A percentile compares a stretch with the other conserved stretches of the same genome.
These are phyloP conservation scores for Hoplostethus mediterraneus DNA, from an alignment of 2,797 vertebrate genomes.

Conservation along the genomic window DNA sequence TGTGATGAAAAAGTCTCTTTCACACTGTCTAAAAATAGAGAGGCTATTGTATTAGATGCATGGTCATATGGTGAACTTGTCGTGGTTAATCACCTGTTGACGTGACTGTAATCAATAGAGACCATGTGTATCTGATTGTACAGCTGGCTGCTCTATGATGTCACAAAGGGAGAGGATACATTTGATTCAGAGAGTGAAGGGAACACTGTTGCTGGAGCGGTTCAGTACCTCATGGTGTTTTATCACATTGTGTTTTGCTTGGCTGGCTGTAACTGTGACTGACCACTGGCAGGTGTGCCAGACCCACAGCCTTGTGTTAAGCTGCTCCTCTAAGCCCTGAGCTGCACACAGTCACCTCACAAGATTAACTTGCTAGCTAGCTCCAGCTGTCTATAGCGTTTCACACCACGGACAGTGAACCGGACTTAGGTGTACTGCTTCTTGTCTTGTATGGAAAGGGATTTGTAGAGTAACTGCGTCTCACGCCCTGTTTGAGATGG, in stretches of 20 bases:
- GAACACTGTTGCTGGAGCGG: not conserved
- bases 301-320: conserved; percentile 62
- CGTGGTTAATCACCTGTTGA: not conserved
- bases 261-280: conserved; percentile 37
- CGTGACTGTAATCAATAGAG: not conserved
- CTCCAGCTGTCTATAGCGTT: conserved; percentile 57
- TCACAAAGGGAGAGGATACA: not conserved
- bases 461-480: conserved; percentile 25
- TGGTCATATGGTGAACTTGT: not conserved
- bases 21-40: not conserved
- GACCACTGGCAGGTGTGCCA: conserved; percentile 63
- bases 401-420: conserved; percentile 18
- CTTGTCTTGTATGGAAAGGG: conserved; percentile 11
- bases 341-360: conserved; percentile 53
- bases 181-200: not conserved
- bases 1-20: not conserved
- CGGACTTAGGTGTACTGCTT: conserved; percentile 18
- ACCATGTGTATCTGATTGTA: not conserved
- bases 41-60: not conserved
- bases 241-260: conserved; percentile 20
- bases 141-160: not conserved
- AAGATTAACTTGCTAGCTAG: conserved; percentile 60
- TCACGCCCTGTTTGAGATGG: conserved; percentile 7
- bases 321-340: conserved; percentile 58
- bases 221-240: conserved; percentile 11